Evolutionary conservation across 2,797 vertebrate species (phyloP).

Genomic region (Oryzias sinensis): DNA sequence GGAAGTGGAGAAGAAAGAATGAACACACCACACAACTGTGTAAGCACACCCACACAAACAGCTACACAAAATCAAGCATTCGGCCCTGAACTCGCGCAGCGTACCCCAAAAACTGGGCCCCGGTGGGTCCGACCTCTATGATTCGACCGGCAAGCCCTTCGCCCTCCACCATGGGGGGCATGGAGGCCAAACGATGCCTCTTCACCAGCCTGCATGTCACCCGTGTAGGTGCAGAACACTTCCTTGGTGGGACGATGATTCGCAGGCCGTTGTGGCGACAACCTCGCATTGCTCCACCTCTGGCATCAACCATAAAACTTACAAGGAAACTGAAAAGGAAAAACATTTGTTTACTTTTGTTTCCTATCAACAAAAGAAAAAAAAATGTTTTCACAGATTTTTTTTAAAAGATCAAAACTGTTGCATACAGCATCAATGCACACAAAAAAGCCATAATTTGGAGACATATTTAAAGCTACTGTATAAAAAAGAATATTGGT

Average conservation of each 20-base stretch:
- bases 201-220: slow-evolving; percentile 97
- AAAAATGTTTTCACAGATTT: too few relatives aligned
- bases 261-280: slow-evolving; percentile 95
- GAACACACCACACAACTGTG: slow-evolving; percentile 56
- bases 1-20: slow-evolving; percentile 65
- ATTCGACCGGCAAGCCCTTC: slow-evolving; percentile 93
- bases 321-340: slow-evolving; percentile 89
- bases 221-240: slow-evolving; percentile 94
- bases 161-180: slow-evolving; percentile 97
- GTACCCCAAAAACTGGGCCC: slow-evolving; percentile 98
- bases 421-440: too few relatives aligned
- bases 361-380: too few relatives aligned
- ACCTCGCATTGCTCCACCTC: slow-evolving; percentile 97
- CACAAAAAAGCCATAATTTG: too few relatives aligned
- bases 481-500: too few relatives aligned
- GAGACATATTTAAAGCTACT: too few relatives aligned
- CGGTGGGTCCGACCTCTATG: slow-evolving; percentile 95
- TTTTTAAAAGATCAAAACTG: too few relatives aligned
- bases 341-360: background rate
- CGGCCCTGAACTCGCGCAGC: slow-evolving; percentile 63
- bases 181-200: slow-evolving; percentile 93
- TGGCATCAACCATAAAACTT: slow-evolving; percentile 99
- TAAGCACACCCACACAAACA: slow-evolving; percentile 9
- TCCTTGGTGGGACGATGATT: slow-evolving; percentile 96
- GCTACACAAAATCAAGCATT: background rate